Percentiles rank a stretch among this genome's conserved stretches.
Conservation (phyloP, 2,113 vertebrate genomes). For the Calyptomena viridis region DNA sequence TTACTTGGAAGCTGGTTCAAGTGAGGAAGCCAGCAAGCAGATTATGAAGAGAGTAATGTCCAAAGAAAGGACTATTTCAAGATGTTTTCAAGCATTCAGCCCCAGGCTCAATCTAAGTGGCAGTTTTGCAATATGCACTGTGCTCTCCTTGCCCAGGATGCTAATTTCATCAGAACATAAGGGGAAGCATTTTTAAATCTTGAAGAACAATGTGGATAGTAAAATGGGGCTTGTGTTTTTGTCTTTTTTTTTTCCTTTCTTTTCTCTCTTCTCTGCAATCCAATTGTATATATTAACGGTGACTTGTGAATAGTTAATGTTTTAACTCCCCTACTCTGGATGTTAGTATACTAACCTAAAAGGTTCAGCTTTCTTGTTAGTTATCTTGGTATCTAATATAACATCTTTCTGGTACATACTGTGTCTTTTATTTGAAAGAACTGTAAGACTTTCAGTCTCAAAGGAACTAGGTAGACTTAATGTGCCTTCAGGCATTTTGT, state of each 20-base stretch:
- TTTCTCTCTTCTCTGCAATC: not conserved
- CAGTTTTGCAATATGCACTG: not conserved
- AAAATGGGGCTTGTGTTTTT: not conserved
- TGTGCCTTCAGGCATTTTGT: not conserved
- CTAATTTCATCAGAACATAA: not conserved
- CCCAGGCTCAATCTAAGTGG: not conserved
- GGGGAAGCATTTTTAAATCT: not conserved
- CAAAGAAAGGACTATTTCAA: not conserved
- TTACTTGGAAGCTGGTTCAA: not conserved
- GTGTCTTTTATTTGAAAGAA: not conserved
- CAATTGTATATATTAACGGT: not conserved
- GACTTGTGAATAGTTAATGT: not conserved
- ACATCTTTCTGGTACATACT: not conserved
- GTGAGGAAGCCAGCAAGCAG: not conserved
- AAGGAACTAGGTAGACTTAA: not conserved
- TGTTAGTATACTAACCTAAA: not conserved
- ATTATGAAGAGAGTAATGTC: not conserved
- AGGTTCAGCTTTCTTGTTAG: not conserved
- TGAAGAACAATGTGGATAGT: not conserved
- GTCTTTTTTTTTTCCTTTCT: rapidly evolving
- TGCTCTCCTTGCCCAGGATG: not conserved
- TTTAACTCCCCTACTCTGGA: not conserved
- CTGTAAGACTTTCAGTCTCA: not conserved
- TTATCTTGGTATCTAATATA: not conserved
- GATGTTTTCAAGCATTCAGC: not conserved